Evolutionary conservation across 2,797 vertebrate genomes (phyloP), one percentile per base, ranked within the genome.

Genomic region (Sebastes reedi): DNA sequence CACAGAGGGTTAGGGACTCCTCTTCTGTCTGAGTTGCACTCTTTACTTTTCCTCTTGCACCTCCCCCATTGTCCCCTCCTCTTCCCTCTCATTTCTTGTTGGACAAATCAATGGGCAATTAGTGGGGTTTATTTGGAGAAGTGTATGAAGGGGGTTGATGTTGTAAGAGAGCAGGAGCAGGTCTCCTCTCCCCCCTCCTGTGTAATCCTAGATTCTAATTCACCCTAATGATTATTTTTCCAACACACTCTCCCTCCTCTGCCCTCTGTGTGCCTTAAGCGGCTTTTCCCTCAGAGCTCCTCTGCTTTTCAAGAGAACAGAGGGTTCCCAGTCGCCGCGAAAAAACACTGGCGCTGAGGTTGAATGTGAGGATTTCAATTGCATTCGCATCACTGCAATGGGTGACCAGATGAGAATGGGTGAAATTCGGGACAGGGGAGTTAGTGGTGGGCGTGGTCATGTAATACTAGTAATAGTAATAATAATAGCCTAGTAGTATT

Each of bases 181-280:
- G 61, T 84, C 85, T 82, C 78, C 71, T 59, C 75, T 66, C 64
- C 78, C 66, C 73, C 67, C 77, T 68, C 55, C 77, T 12, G 58
- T 83, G 89, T 94, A 94, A 93, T 92, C 87, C 87, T 93, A 92
- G 91, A 94, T 91, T 91, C 91, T 92, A 94, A 94, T 95, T 94
- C 90, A 92, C 73, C 79, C 89, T 95, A 94, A 95, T 94, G 92
- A 93, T 94, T 93, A 92, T 92, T 94, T 94, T 92, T 94, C 90
- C 90, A 88, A 85, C 90, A 88, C 82, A 46, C 75, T 84, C 75
- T 84, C 84, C 62, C 88, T 90, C 58, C 79, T 79, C 84, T 87
- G 79, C 79, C 82, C 84, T 87, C 79, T 80, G 79, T 88, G 88
- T 67, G 82, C 80, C 80, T 71, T 92, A 89, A 91, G 90, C 81